Percentiles rank a stretch among this genome's conserved stretches.
phyloP scores from a whole-genome alignment of 2,113 vertebrate genomes.

The Xenus cinereus region DNA sequence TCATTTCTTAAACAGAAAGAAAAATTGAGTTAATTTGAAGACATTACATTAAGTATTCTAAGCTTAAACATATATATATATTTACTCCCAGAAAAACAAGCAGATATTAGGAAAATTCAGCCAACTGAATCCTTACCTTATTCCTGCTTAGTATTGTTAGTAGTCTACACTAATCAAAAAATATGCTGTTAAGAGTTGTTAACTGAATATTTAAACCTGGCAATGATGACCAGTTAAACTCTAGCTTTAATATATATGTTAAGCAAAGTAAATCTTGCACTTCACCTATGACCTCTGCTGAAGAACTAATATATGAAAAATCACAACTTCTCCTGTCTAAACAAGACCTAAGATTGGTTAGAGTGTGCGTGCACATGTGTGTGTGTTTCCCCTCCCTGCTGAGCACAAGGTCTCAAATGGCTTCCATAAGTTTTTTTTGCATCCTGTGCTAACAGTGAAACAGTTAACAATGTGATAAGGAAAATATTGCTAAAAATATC shows the following conservation, averaged over 20 bases:
- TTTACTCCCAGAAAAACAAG: background rate
- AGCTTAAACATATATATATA: background rate
- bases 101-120: background rate
- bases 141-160: background rate
- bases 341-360: background rate
- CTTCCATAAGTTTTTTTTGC: background rate
- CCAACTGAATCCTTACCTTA: background rate
- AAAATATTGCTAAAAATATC: background rate
- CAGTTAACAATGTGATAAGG: background rate
- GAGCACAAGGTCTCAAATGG: background rate
- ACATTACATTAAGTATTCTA: background rate
- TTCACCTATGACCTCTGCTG: background rate
- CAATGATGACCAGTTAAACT: background rate
- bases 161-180: background rate
- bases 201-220: background rate
- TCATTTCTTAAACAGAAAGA: background rate
- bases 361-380: fast-evolving
- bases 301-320: background rate
- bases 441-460: background rate
- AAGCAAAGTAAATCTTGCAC: background rate
- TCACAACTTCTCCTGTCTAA: background rate
- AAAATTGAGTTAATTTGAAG: background rate
- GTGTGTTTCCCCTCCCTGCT: background rate
- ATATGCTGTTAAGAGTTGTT: background rate
- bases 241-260: background rate